Evolutionary conservation across 2,797 vertebrate genomes (phyloP), one percentile per base, ranked within the genome.

Genomic region (Serranus cabrilla): DNA sequence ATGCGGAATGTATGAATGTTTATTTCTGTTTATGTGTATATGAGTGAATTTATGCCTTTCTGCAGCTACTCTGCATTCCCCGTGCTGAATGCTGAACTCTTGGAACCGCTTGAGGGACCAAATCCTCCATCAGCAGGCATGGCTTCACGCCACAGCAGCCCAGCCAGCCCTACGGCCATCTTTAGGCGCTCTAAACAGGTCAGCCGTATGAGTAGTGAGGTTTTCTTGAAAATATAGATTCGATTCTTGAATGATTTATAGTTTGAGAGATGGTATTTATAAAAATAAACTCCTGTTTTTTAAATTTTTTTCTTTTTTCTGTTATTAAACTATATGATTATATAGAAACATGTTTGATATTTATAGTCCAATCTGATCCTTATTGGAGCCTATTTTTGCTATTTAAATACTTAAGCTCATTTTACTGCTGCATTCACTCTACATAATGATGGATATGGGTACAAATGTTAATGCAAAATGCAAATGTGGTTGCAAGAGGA

Each of bases 131-230:
- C 94, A 54, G 94, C 90, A 82, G 95, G 94, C 76, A 78, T 95
- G 63, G 92, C 95, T 70, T 92, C 95, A 46, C 97, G 98, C 88
- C 95, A 96, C 92, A 96, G 93, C 93, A 97, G 95, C 92, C 97
- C 97, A 6, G 96, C 96, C 86, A 99, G 97, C 82, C 98, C 98
- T 4, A 96, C 96, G 0, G 96, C 97, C 21, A 97, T 99, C 95
- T 99, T 98, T 83, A 96, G 98, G 80, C 97, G 98, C 90, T 99
- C 98, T 70, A 99, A 99, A 89, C 98, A 99, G 98, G 98, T 99
- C 89, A 86, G 87, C 47, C 3, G 2, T 27, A 45, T 12, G 20
- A 79, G 34, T 0, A 45, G 43, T 82, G 4, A 66, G 21, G 54
- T 18, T 56, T 31, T 3, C 5, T 51, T 37, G 16, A 20, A 46